Base-by-base conservation (phyloP, 2,888 invertebrate species). In the Petrolisthes manimaculis region DNA sequence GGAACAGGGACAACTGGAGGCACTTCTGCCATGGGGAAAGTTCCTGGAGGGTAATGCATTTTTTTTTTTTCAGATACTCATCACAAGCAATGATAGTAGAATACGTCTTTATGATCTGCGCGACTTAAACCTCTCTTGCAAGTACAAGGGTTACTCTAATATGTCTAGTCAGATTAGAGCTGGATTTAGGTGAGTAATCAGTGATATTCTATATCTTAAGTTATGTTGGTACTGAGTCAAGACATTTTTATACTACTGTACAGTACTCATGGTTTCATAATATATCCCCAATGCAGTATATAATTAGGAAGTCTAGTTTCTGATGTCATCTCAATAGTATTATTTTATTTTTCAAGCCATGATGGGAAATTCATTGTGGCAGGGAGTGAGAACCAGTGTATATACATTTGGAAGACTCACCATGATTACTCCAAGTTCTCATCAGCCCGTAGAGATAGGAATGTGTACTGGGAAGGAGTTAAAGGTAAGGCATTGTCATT, bases 361-460 rank as follows among this genome's bases (percentile, higher is more conserved):
- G 98, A 99, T 92, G 99, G 99, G 0, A 98, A 98, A 92, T 99
- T 98, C 93, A 98, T 99, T 80, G 96, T 99, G 0, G 97, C 98
- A 92, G 99, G 99, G 0, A 98, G 98, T 0, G 99, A 99, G 92
- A 99, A 99, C 94, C 97, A 97, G 92, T 98, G 97, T 93, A 97
- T 99, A 92, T 99, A 99, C 93, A 96, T 99, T 86, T 99, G 99
- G 99, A 97, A 97, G 93, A 99, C 99, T 0, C 96, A 97, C 93
- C 98, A 99, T 92, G 98, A 98, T 92, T 98, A 98, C 93, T 96
- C 97, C 2, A 98, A 98, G 94, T 97, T 98, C 92, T 96, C 97
- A 55, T 98, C 98, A 21, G 96, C 96, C 2, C 94, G 99, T 83
- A 94, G 99, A 80, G 99, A 99, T 93, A 94, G 99, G 78, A 99